A percentile compares a stretch with the other conserved stretches of the same genome.
Evolutionary conservation across 2,113 vertebrate genomes (phyloP).

Genomic region (Poecilia latipinna): DNA sequence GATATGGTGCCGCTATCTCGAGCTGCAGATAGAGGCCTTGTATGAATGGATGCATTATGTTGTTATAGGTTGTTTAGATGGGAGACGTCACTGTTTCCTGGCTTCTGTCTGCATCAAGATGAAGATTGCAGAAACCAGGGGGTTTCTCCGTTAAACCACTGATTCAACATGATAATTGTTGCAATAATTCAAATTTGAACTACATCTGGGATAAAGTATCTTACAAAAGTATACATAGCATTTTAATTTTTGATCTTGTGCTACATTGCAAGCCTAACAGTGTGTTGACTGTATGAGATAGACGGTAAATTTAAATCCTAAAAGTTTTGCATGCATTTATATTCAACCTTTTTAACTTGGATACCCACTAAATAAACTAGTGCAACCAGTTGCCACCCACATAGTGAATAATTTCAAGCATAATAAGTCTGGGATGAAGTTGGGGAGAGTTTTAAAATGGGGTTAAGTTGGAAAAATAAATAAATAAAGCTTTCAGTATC

Average conservation of each 20-base stretch:
- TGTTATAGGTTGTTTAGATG: neutral
- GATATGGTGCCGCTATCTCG: slow-evolving; percentile 3
- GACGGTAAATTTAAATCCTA: no score
- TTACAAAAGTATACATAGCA: neutral
- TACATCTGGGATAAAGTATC: neutral
- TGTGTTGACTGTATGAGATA: no score
- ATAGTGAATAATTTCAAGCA: no score
- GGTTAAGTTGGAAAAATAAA: no score
- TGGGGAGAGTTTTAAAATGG: no score
- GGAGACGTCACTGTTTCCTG: slow-evolving; percentile 12
- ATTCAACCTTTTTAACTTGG: no score
- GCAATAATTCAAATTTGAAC: neutral
- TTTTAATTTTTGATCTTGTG: neutral
- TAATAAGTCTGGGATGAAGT: no score
- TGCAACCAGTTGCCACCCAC: no score
- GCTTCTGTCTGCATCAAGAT: slow-evolving; percentile 29
- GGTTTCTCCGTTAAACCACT: slow-evolving; percentile 44
- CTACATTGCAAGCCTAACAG: no score
- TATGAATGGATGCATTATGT: slow-evolving; percentile 53
- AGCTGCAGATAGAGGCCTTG: slow-evolving; percentile 29
- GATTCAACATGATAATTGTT: slow-evolving; percentile 26
- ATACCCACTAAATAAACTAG: no score
- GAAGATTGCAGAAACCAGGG: slow-evolving; percentile 40
- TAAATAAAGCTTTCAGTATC: no score
- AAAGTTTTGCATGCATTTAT: no score